Percentiles rank a stretch among this genome's conserved stretches.
Conservation (phyloP, 2,113 vertebrate genomes). For the Phalacrocorax pelagicus region DNA sequence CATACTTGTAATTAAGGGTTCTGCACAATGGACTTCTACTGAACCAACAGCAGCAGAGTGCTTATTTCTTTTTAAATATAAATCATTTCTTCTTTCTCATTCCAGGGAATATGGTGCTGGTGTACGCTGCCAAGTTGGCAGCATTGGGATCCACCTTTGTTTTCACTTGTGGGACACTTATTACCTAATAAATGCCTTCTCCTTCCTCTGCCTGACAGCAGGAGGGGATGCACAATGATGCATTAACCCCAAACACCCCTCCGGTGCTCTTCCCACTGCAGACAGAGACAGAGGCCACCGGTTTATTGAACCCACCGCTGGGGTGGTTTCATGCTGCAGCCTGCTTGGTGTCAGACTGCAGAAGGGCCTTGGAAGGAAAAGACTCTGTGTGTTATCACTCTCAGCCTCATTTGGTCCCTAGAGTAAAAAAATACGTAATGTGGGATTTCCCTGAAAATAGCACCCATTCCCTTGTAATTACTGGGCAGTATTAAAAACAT, state of each 20-base stretch:
- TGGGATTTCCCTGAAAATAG: not conserved
- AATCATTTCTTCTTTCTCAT: not conserved
- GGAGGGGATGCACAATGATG: not conserved
- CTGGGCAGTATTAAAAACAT: not conserved
- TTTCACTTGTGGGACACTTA: not conserved
- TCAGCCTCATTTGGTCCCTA: not conserved
- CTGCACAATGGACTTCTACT: not conserved
- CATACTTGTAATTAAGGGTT: not conserved
- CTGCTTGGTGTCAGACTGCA: not conserved
- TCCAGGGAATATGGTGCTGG: not conserved
- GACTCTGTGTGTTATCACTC: accelerated
- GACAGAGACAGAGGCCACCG: accelerated
- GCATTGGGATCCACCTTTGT: not conserved
- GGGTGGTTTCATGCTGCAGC: not conserved
- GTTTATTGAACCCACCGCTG: not conserved
- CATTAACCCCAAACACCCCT: not conserved
- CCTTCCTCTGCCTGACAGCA: not conserved
- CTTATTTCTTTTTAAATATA: not conserved
- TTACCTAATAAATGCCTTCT: not conserved
- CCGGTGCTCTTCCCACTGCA: not conserved
- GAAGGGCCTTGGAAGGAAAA: not conserved
- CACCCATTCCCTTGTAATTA: not conserved
- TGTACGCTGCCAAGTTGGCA: not conserved
- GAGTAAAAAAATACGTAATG: not conserved
- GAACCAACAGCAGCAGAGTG: not conserved